phyloP scores from a whole-genome alignment of 2,888 invertebrate genomes.

The Idaea aversata region DNA sequence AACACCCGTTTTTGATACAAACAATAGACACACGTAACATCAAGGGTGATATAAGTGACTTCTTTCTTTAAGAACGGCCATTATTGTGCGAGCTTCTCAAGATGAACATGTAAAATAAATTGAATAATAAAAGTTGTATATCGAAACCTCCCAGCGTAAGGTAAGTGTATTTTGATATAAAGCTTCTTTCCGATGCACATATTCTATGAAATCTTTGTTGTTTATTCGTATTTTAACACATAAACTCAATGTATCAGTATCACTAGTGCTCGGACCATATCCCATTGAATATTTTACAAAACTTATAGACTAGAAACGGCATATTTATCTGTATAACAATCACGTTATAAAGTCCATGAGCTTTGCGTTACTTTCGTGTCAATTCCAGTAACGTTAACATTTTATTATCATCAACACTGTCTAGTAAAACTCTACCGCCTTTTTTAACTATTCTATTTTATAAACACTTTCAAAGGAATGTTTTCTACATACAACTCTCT shows the following conservation, averaged over 20 bases:
- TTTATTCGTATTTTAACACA: conserved; percentile 8
- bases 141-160: conserved; percentile 14
- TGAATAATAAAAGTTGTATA: conserved; percentile 14
- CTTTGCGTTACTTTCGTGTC: too few relatives aligned
- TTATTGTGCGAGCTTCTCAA: conserved; percentile 22
- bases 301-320: background rate
- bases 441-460: background rate
- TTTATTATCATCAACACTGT: too few relatives aligned
- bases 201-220: conserved; percentile 16
- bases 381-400: too few relatives aligned
- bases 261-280: background rate
- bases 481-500: conserved; percentile 1
- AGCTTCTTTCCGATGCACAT: conserved; percentile 17
- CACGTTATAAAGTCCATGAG: background rate
- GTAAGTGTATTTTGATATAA: conserved; percentile 6
- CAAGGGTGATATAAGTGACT: conserved; percentile 38
- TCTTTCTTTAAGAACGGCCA: conserved; percentile 28
- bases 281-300: background rate
- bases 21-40: conserved; percentile 30
- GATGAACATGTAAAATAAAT: conserved; percentile 17
- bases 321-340: background rate
- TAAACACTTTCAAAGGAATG: background rate
- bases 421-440: background rate
- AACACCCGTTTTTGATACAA: conserved; percentile 22
- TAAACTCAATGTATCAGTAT: conserved; percentile 6